These are phyloP conservation scores for Cryptosula pallasiana DNA, from an alignment of 2,888 invertebrate species.

Conservation along the genomic window DNA sequence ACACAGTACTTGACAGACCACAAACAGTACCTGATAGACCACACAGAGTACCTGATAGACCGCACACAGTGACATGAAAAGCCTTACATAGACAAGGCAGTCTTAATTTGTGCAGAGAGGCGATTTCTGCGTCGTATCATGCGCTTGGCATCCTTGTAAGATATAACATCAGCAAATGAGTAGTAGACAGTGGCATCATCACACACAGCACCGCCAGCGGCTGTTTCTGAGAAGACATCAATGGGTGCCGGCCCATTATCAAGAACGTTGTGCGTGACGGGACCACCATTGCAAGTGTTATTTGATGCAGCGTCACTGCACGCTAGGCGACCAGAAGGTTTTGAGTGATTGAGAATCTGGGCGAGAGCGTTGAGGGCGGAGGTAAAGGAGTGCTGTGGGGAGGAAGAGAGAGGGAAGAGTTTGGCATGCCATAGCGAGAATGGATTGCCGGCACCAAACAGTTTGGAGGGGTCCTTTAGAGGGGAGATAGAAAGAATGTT, in stretches of 20 bases:
- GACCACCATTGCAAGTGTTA: background rate
- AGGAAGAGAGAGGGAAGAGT: slow-evolving; percentile 37
- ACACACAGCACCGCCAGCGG: too few species aligned
- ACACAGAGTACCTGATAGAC: too few species aligned
- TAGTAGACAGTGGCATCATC: background rate
- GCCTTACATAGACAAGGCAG: background rate
- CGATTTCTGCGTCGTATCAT: background rate
- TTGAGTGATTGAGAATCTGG: background rate
- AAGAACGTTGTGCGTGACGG: background rate
- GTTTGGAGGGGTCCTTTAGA: background rate
- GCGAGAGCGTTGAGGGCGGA: slow-evolving; percentile 22
- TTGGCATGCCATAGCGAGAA: slow-evolving; percentile 39
- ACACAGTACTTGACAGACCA: too few species aligned
- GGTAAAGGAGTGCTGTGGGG: slow-evolving; percentile 38
- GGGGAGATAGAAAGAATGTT: slow-evolving; percentile 29
- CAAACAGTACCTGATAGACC: too few species aligned
- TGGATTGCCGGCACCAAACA: slow-evolving; percentile 16
- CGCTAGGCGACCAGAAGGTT: background rate
- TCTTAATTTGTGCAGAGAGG: background rate
- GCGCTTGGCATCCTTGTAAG: slow-evolving; percentile 3
- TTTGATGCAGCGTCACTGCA: background rate
- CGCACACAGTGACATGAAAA: too few species aligned
- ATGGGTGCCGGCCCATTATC: background rate
- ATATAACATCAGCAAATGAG: slow-evolving; percentile 15
- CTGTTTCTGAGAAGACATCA: background rate